A percentile compares a stretch with the other conserved stretches of the same genome.
These are phyloP conservation scores for Eumerus sabulonum DNA, from an alignment of 2,888 invertebrate genomes.

Conservation along the genomic window DNA sequence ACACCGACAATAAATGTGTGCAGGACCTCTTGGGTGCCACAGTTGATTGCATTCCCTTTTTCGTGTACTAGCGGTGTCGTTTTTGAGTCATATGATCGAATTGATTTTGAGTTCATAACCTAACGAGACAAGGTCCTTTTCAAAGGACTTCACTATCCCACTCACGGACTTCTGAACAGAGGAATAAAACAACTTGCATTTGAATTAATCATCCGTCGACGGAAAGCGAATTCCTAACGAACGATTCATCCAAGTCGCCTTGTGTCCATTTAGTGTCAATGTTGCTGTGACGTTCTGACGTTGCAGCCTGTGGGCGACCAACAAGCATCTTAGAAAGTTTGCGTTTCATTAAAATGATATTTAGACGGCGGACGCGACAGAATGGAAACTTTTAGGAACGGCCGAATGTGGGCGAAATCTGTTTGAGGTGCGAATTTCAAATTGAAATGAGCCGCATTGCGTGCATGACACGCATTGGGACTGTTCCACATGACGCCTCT, in stretches of 20 bases:
- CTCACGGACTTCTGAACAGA: too few species aligned
- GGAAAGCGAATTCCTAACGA: constrained; percentile 21
- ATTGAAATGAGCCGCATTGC: constrained; percentile 52
- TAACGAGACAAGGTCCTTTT: too few species aligned
- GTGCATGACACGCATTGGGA: constrained; percentile 37
- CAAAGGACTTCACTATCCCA: too few species aligned
- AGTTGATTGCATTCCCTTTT: too few species aligned
- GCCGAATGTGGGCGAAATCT: constrained; percentile 33
- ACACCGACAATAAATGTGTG: too few species aligned
- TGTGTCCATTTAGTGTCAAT: constrained; percentile 40
- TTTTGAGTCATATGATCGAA: too few species aligned
- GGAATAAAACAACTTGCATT: background rate
- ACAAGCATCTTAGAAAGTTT: constrained; percentile 8
- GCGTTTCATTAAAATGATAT: constrained; percentile 45
- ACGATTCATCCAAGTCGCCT: constrained; percentile 52
- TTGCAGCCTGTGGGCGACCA: constrained; percentile 5
- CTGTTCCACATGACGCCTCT: constrained; percentile 14
- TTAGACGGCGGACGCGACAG: background rate
- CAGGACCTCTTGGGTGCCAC: too few species aligned
- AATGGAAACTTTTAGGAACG: background rate
- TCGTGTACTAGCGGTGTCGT: too few species aligned
- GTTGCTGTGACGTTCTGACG: background rate
- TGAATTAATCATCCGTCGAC: constrained; percentile 36
- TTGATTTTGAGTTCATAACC: too few species aligned
- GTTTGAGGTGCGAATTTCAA: constrained; percentile 54